These are phyloP conservation scores for Menidia menidia DNA, from an alignment of 2,797 vertebrate genomes.

Conservation along the genomic window DNA sequence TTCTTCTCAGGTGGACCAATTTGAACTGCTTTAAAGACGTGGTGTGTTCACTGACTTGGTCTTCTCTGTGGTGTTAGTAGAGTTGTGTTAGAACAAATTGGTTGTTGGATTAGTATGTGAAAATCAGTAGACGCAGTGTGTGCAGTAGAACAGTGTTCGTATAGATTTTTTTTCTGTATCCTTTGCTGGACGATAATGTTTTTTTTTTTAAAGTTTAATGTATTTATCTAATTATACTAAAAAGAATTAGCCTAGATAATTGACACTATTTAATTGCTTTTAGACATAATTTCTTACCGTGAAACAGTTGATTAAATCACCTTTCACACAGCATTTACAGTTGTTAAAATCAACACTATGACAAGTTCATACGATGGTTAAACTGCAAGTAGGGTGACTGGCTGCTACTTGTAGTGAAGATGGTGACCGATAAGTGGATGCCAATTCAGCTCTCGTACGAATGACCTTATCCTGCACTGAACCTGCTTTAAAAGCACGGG, in stretches of 20 bases:
- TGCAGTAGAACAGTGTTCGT: neutral
- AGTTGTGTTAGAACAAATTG: constrained; percentile 41
- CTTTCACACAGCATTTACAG: neutral
- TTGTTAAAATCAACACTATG: neutral
- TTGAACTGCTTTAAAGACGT: constrained; percentile 84
- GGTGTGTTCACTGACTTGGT: constrained; percentile 77
- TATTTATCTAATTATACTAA: too few species aligned
- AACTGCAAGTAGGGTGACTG: too few species aligned
- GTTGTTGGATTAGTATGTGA: neutral
- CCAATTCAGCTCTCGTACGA: constrained; percentile 11
- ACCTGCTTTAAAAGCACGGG: constrained; percentile 24
- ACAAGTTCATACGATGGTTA: neutral
- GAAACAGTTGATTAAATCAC: neutral
- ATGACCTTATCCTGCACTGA: constrained; percentile 52
- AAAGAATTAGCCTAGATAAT: too few species aligned
- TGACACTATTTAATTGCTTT: too few species aligned
- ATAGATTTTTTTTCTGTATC: neutral
- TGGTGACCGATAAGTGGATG: constrained; percentile 5
- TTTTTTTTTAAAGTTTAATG: neutral
- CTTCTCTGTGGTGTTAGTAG: constrained; percentile 49
- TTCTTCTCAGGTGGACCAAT: constrained; percentile 75
- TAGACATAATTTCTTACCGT: neutral
- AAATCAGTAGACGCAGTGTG: neutral
- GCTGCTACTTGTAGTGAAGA: too few species aligned
- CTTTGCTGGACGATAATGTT: neutral